Percentiles rank a stretch among this genome's conserved stretches.
These are phyloP conservation scores for Labeo rohita DNA, from an alignment of 2,113 vertebrate species.

Conservation along the genomic window DNA sequence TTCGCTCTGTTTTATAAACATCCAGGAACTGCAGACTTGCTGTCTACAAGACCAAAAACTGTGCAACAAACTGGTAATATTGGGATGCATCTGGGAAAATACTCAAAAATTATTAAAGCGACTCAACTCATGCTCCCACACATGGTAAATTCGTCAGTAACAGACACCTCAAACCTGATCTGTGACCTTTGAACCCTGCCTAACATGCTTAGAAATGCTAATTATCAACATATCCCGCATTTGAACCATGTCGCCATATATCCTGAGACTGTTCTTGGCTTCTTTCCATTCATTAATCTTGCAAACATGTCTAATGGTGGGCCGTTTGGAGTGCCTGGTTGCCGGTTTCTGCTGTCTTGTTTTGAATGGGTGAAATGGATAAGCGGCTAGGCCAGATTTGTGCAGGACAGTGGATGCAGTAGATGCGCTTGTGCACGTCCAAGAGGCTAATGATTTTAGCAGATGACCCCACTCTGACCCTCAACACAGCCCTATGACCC, in stretches of 20 bases:
- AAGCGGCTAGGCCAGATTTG: slow-evolving; percentile 43
- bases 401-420: slow-evolving; percentile 45
- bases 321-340: slow-evolving; percentile 40
- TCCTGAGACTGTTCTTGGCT: neutral
- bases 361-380: slow-evolving; percentile 47
- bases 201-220: slow-evolving; percentile 64
- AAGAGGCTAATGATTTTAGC: slow-evolving; percentile 69
- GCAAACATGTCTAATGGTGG: slow-evolving; percentile 3
- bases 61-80: neutral
- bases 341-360: slow-evolving; percentile 29
- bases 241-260: slow-evolving; percentile 55
- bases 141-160: slow-evolving; percentile 59
- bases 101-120: slow-evolving; percentile 75
- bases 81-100: slow-evolving; percentile 65
- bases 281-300: slow-evolving; percentile 9
- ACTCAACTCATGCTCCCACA: slow-evolving; percentile 49
- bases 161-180: slow-evolving; percentile 61
- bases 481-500: slow-evolving; percentile 49
- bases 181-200: slow-evolving; percentile 62
- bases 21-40: slow-evolving; percentile 18
- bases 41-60: neutral
- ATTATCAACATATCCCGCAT: slow-evolving; percentile 55
- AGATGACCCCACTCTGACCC: slow-evolving; percentile 74
- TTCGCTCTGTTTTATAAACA: slow-evolving; percentile 30
- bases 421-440: slow-evolving; percentile 61